These are phyloP conservation scores for Andrena cerasifolii DNA, from an alignment of 1,140 invertebrate genomes.

Conservation along the genomic window DNA sequence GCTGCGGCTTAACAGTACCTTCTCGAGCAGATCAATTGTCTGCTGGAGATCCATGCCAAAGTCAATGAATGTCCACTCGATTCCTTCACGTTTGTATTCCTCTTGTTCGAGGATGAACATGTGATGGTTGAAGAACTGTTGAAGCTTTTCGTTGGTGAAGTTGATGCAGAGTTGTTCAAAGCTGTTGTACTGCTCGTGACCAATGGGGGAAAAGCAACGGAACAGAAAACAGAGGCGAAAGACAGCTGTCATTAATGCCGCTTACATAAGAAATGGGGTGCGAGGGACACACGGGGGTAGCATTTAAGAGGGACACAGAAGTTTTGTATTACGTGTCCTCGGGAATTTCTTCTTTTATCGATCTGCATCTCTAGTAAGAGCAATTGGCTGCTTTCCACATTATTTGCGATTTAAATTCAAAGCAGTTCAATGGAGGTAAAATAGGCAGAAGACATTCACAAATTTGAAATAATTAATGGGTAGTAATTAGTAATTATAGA, in stretches of 20 bases:
- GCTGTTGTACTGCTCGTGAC: constrained; percentile 81
- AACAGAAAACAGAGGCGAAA: constrained; percentile 72
- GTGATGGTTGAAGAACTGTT: constrained; percentile 90
- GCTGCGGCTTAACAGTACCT: constrained; percentile 81
- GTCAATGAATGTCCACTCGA: constrained; percentile 89
- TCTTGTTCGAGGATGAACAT: constrained; percentile 90
- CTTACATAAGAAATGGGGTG: constrained; percentile 3
- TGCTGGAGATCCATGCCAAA: constrained; percentile 90
- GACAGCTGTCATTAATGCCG: constrained; percentile 77
- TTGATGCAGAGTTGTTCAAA: constrained; percentile 87
- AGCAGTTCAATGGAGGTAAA: neutral
- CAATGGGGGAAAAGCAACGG: constrained; percentile 50
- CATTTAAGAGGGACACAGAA: neutral
- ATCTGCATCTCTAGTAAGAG: neutral
- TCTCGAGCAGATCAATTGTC: constrained; percentile 89
- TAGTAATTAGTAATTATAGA: neutral
- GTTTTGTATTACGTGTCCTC: constrained; percentile 5
- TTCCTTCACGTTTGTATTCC: constrained; percentile 88
- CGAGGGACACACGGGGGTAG: too few relatives aligned
- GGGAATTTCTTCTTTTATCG: neutral
- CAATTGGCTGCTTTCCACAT: neutral
- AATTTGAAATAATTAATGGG: neutral
- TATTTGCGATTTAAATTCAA: neutral
- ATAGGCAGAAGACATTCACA: neutral
- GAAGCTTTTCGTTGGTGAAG: constrained; percentile 89